Base-by-base conservation (phyloP, 2,888 invertebrate genomes). In the Spialia ferax region DNA sequence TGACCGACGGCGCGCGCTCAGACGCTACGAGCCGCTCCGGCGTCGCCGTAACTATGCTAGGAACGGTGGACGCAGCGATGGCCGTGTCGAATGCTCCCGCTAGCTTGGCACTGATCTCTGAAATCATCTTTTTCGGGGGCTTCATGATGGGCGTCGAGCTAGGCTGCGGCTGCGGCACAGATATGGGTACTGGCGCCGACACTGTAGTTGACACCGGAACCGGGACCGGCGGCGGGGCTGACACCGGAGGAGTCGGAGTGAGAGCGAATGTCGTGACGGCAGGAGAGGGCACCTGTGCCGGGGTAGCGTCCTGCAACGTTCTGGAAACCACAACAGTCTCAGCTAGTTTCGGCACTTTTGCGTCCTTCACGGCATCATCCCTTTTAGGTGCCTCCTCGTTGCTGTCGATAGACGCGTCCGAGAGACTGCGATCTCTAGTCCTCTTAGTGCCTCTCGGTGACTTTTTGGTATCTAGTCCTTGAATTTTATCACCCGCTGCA, bases 351-450 rank as follows among this genome's bases (percentile, higher is more conserved):
- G 86, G 79, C 42, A 77, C 69, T 71, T 92, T 92, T 0, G 83
- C 70, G 6, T 90, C 88, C 63, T 80, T 84, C 6, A 69, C 63
- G 1, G 71, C 63, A 2, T 91, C 91, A 5, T 89, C 89, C 54
- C 81, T 85, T 69, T 86, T 92, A 3, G 72, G 26, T 5, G 74
- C 73, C 71, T 96, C 96, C 71, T 95, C 96, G 52, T 93, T 93
- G 52, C 95, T 95, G 68, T 96, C 96, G 6, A 95, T 89, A 0
- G 95, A 95, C 0, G 95, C 95, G 70, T 96, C 96, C 0, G 96
- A 96, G 10, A 94, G 88, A 76, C 96, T 95, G 60, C 96, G 93
- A 71, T 96, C 96, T 73, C 96, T 94, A 1, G 94, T 91, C 71
- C 95, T 95, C 69, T 95, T 94, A 1, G 90, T 93, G 5, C 95